Percentiles rank a stretch among this genome's conserved stretches.
phyloP scores from a whole-genome alignment of 2,113 vertebrate species.

The Phrynocephalus versicolor region DNA sequence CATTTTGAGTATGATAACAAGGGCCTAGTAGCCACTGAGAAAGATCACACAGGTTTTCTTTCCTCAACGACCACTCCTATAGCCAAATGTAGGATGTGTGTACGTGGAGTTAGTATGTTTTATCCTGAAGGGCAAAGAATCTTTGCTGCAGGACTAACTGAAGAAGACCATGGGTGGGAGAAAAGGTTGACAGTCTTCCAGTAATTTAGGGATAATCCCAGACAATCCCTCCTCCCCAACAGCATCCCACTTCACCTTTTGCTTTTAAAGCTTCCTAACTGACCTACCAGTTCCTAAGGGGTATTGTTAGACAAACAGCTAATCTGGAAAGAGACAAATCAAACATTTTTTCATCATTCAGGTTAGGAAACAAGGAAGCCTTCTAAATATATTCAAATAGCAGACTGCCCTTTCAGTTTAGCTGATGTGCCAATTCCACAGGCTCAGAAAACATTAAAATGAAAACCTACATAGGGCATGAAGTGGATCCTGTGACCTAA shows the following conservation, averaged over 20 bases:
- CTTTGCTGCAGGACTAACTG: not conserved
- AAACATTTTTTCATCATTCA: not conserved
- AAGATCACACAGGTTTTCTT: too few relatives aligned
- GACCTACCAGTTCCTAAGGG: not conserved
- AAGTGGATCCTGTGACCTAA: not conserved
- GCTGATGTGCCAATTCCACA: slow-evolving; percentile 4
- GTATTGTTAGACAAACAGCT: not conserved
- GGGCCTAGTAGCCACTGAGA: too few relatives aligned
- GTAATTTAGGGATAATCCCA: not conserved
- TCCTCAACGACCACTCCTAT: not conserved
- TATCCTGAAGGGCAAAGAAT: not conserved
- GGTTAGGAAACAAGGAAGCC: not conserved
- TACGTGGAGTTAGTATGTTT: not conserved
- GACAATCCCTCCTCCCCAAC: not conserved
- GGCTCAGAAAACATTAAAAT: not conserved
- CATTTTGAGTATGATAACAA: not conserved
- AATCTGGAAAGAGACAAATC: not conserved
- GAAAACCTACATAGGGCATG: not conserved
- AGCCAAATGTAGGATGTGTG: not conserved
- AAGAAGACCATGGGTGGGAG: not conserved
- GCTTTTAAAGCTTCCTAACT: not conserved
- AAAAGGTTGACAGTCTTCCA: not conserved
- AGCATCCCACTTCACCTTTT: not conserved
- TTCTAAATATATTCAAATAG: not conserved
- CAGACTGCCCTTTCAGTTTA: not conserved